Percentiles rank a stretch among this genome's conserved stretches.
These are phyloP conservation scores for Hyperoplus lanceolatus DNA, from an alignment of 2,797 vertebrate genomes.

Conservation along the genomic window DNA sequence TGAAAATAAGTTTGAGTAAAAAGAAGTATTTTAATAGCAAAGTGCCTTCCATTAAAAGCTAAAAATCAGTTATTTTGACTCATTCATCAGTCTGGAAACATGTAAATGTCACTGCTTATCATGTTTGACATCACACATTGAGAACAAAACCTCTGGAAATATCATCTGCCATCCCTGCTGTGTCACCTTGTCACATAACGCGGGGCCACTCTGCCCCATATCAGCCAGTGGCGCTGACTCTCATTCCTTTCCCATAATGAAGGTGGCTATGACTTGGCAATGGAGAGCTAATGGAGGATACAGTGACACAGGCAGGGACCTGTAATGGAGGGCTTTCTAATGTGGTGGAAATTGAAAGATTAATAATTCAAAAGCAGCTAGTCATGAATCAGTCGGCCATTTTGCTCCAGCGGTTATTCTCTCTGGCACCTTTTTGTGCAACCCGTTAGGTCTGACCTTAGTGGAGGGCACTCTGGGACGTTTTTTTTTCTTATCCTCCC, in stretches of 20 bases:
- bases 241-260: slow-evolving; percentile 72
- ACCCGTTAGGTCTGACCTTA: slow-evolving; percentile 70
- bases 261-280: slow-evolving; percentile 77
- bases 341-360: slow-evolving; percentile 92
- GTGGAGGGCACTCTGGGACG: slow-evolving; percentile 57
- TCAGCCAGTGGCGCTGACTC: slow-evolving; percentile 71
- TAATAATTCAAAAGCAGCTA: slow-evolving; percentile 94
- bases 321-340: slow-evolving; percentile 88
- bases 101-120: slow-evolving; percentile 65
- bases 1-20: slow-evolving; percentile 33
- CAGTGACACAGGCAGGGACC: slow-evolving; percentile 79
- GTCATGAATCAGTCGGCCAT: slow-evolving; percentile 90
- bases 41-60: slow-evolving; percentile 43
- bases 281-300: slow-evolving; percentile 79
- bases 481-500: neutral
- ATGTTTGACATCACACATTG: slow-evolving; percentile 64
- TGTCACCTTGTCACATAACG: slow-evolving; percentile 75
- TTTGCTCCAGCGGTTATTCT: slow-evolving; percentile 72
- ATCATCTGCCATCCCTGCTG: slow-evolving; percentile 73
- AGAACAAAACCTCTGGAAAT: slow-evolving; percentile 71
- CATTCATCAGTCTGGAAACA: slow-evolving; percentile 57
- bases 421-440: slow-evolving; percentile 57
- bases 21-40: slow-evolving; percentile 20
- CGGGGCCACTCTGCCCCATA: slow-evolving; percentile 19
- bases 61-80: slow-evolving; percentile 39